Evolutionary conservation across 1,140 invertebrate species (phyloP).

Genomic region (Chionoecetes opilio): DNA sequence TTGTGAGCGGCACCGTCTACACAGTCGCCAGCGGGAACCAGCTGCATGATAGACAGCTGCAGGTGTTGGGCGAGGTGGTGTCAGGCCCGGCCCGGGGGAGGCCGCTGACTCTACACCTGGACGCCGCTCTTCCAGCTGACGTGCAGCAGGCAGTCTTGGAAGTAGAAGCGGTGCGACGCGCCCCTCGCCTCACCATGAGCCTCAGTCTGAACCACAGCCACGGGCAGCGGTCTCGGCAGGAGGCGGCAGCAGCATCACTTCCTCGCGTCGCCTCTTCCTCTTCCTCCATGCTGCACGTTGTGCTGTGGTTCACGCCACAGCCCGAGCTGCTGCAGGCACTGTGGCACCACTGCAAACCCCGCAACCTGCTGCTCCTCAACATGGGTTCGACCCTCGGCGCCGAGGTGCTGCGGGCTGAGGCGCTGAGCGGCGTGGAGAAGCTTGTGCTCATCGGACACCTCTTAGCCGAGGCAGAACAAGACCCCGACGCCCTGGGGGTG

Average conservation of each 20-base stretch:
- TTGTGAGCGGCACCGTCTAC: neutral
- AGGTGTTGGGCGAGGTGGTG: constrained; percentile 18
- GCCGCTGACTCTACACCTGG: constrained; percentile 36
- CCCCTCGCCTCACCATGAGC: neutral
- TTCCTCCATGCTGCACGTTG: constrained; percentile 32
- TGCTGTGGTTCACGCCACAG: constrained; percentile 27
- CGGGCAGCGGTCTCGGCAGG: neutral
- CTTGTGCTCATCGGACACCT: neutral
- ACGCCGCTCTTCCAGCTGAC: neutral
- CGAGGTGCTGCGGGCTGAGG: neutral
- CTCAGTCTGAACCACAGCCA: constrained; percentile 18
- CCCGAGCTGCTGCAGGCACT: constrained; percentile 21
- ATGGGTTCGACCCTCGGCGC: neutral
- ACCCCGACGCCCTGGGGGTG: neutral
- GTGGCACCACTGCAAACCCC: neutral
- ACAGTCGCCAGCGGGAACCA: neutral
- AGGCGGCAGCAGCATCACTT: no score
- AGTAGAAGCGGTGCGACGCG: neutral
- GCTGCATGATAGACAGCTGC: neutral
- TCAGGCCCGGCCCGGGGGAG: neutral
- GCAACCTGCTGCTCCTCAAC: constrained; percentile 23
- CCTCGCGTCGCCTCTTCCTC: neutral
- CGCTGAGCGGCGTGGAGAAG: constrained; percentile 28
- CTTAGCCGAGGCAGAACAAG: neutral
- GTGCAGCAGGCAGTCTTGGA: neutral